Evolutionary conservation across 2,888 invertebrate genomes (phyloP).

Genomic region (Strigamia transsilvanica): DNA sequence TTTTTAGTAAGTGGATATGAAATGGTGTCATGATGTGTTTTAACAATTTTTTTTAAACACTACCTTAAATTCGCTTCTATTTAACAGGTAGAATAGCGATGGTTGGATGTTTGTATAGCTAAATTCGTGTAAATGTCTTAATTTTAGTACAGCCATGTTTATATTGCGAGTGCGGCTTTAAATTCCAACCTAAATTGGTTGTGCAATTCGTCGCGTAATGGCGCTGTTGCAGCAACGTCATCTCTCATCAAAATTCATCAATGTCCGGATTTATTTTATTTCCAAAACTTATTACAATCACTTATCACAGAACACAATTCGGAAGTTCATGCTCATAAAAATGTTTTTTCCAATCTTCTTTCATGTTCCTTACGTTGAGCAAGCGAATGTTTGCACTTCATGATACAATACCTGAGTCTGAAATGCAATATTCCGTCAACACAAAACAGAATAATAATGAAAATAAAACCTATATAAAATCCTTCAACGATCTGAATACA

Average conservation of each 20-base stretch:
- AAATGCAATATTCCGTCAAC: background rate
- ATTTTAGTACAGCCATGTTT: background rate
- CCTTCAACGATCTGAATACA: background rate
- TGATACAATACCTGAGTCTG: conserved; percentile 3
- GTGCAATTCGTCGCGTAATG: background rate
- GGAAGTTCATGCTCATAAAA: background rate
- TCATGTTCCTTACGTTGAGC: background rate
- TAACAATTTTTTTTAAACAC: background rate
- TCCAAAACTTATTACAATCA: background rate
- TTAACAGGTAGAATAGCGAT: background rate
- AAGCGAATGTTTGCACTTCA: background rate
- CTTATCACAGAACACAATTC: conserved; percentile 10
- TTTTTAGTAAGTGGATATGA: background rate
- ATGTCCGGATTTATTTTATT: background rate
- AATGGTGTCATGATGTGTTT: too few species aligned
- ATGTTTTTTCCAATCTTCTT: background rate
- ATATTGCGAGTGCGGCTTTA: background rate
- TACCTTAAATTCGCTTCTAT: background rate
- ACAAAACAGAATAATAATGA: background rate
- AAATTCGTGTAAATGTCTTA: conserved; percentile 5
- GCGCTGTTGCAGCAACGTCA: background rate
- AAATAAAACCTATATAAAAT: background rate
- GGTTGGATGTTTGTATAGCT: background rate
- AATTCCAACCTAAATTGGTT: background rate
- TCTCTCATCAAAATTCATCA: background rate